A percentile compares a stretch with the other conserved stretches of the same genome.
Evolutionary conservation across 2,797 vertebrate species (phyloP).

Genomic region (Sebastes diploproa): DNA sequence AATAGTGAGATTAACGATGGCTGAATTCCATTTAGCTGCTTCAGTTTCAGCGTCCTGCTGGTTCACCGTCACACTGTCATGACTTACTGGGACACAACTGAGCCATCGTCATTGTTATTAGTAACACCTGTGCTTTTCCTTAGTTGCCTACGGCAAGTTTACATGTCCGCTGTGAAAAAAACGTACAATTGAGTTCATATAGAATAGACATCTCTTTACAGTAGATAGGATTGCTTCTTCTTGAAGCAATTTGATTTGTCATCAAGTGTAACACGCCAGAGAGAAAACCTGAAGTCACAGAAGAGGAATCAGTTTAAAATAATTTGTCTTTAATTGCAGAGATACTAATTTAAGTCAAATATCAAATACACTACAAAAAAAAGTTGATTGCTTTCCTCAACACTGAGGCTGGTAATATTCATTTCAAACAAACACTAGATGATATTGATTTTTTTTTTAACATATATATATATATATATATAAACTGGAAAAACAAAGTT

Average conservation of each 20-base stretch:
- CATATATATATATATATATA: too few species aligned
- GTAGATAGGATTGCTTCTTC: too few species aligned
- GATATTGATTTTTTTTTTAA: neutral
- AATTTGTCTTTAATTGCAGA: neutral
- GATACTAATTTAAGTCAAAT: neutral
- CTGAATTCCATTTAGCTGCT: neutral
- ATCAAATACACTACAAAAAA: neutral
- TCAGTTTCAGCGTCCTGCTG: neutral
- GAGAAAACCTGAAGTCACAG: neutral
- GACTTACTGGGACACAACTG: neutral
- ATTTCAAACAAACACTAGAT: neutral
- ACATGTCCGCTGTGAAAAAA: too few species aligned
- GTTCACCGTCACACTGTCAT: too few species aligned
- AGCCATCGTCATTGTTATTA: neutral
- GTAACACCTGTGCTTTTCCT: too few species aligned
- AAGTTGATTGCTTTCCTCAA: neutral
- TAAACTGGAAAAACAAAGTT: too few species aligned
- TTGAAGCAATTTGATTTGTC: neutral
- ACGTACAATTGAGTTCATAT: too few species aligned
- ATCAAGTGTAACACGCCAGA: neutral
- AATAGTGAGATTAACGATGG: neutral
- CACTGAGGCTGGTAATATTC: neutral
- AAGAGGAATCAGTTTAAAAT: neutral
- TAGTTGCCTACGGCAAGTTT: too few species aligned
- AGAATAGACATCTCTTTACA: too few species aligned